phyloP scores from a whole-genome alignment of 1,140 invertebrate genomes.

The Eurosta solidaginis region DNA sequence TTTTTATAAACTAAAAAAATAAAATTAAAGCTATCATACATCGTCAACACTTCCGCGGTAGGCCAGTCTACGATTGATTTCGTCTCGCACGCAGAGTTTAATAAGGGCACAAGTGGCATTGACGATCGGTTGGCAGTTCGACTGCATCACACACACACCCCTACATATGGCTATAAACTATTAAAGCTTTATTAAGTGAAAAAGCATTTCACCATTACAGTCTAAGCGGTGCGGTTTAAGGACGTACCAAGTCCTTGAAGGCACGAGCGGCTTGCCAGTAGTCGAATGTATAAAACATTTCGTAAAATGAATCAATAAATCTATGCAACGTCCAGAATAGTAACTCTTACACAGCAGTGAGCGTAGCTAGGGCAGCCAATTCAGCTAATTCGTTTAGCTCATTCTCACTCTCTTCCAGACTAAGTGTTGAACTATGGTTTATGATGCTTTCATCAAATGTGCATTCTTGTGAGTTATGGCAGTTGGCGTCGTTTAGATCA shows the following conservation, averaged over 20 bases:
- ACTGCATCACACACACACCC: not conserved
- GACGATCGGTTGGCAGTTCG: not conserved
- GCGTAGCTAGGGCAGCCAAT: not conserved
- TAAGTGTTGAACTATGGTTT: not conserved
- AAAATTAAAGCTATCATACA: not conserved
- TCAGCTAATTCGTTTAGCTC: constrained; percentile 28
- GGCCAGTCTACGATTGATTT: not conserved
- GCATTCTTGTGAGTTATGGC: not conserved
- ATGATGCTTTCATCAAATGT: constrained; percentile 14
- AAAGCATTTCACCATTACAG: not conserved
- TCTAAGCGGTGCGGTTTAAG: not conserved
- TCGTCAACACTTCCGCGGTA: not conserved
- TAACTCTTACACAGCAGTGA: not conserved
- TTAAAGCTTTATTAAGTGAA: constrained; percentile 17
- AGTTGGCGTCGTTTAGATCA: not conserved
- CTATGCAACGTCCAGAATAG: too few species aligned
- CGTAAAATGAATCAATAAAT: not conserved
- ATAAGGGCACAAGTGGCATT: not conserved
- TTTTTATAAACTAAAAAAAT: too few species aligned
- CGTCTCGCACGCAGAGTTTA: too few species aligned
- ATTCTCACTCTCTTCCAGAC: constrained; percentile 29
- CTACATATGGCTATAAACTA: not conserved
- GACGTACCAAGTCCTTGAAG: not conserved
- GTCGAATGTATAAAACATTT: not conserved
- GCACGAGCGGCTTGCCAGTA: constrained; percentile 3